Conservation (phyloP, 2,888 invertebrate genomes). For the Tubiluchus corallicola region DNA sequence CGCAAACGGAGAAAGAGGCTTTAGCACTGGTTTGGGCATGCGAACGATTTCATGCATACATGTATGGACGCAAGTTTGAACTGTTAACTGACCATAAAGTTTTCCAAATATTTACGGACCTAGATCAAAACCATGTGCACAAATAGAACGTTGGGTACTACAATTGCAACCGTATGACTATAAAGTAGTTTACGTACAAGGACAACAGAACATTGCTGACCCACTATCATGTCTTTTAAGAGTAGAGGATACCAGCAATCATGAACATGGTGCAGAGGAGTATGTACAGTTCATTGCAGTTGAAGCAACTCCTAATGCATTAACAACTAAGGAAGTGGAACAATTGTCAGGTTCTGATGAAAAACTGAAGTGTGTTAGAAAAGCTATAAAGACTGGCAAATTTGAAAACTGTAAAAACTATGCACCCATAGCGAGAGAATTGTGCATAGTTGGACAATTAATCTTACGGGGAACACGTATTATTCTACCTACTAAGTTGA, state of each 20-base stretch:
- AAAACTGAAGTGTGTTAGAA: background rate
- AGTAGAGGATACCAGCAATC: too few relatives aligned
- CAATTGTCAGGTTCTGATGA: background rate
- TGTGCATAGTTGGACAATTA: constrained; percentile 3
- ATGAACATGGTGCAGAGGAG: constrained; percentile 1
- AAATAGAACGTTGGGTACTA: background rate
- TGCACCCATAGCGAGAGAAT: background rate
- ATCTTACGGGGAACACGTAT: constrained; percentile 8
- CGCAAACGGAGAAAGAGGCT: too few relatives aligned
- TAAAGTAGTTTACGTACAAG: background rate
- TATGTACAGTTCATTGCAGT: constrained; percentile 5
- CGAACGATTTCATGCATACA: too few relatives aligned
- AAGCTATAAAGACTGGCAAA: background rate
- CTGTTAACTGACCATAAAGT: too few relatives aligned
- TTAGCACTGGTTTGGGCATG: too few relatives aligned
- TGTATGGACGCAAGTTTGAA: too few relatives aligned
- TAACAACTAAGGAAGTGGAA: constrained; percentile 4
- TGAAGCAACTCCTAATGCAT: constrained; percentile 4
- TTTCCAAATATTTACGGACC: background rate
- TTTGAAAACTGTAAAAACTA: background rate
- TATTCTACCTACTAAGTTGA: background rate
- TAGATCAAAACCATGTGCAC: background rate
- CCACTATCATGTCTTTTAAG: constrained; percentile 3
- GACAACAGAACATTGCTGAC: background rate
- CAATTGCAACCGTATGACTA: background rate